Base-by-base conservation (phyloP, 30 jellyfish, hydroid and myxozoan genomes). In the Mastigias papua region DNA sequence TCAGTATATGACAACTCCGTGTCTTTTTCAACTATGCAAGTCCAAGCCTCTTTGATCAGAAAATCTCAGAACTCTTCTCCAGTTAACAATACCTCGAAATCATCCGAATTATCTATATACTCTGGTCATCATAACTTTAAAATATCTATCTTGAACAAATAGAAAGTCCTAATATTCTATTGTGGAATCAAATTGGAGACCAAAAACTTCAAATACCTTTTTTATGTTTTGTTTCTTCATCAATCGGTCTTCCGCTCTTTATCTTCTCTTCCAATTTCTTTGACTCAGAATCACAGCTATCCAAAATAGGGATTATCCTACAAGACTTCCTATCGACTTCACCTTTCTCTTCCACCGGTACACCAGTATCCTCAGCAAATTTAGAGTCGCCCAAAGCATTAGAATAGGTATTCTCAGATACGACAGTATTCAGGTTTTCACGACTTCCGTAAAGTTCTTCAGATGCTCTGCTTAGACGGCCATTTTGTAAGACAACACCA, bases 401-500 rank as follows among this genome's bases (percentile, higher is more conserved):
- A 48, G 28, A 70, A 62, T 84, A 76, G 34, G 34, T 42, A 11
- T 25, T 84, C 34, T 70, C 93, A 5, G 87, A 51, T 61, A n/a
- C 64, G 70, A 66, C 78, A n/a, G 73, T 76, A 35, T 48, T 48
- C 31, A 78, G n/a, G 78, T 78, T 77, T 20, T 76, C 96, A 37
- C 80, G 68, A 70, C 90, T 76, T 33, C 50, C 86, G 30, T 76
- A 87, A 61, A 84, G 84, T 17, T 89, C 98, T 57, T 88, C 98
- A 23, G 93, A 88, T 27, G 96, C 87, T 63, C 91, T 97, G 42
- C 96, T 93, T 21, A 86, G 71, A 19, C 97, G 91, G 61, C 89
- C 86, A 48, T 62, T 66, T 29, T 89, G 86, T 48, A 91, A 29
- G 15, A 93, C 97, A 35, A 93, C 98, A 17, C 98, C 98, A 74